Evolutionary conservation across 2,113 vertebrate genomes (phyloP).

Genomic region (Cathartes aura): DNA sequence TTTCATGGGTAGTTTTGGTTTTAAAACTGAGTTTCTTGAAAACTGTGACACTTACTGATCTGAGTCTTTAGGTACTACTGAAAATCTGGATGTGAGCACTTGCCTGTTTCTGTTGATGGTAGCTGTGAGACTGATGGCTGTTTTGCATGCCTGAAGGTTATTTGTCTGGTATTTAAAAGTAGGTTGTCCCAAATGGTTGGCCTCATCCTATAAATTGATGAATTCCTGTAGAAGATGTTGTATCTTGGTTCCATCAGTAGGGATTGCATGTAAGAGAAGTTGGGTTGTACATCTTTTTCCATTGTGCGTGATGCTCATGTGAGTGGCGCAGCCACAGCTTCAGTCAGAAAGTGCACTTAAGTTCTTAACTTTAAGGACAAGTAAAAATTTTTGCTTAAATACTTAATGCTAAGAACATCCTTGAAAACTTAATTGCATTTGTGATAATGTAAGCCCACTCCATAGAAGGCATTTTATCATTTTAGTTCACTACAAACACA

Average conservation of each 20-base stretch:
- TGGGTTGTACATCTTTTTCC: not conserved
- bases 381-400: not conserved
- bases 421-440: conserved; percentile 19
- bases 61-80: not conserved
- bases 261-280: not conserved
- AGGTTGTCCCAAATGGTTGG: not conserved
- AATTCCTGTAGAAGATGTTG: not conserved
- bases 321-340: not conserved
- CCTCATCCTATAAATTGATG: not conserved
- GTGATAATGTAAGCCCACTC: not conserved
- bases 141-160: not conserved
- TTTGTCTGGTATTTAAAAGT: not conserved
- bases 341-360: not conserved
- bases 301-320: accelerated
- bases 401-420: not conserved
- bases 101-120: not conserved
- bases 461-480: not conserved
- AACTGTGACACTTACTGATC: not conserved
- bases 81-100: not conserved
- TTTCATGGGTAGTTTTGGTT: not conserved
- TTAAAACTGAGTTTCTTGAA: not conserved
- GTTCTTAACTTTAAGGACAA: not conserved
- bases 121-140: not conserved
- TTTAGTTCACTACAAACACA: not conserved
- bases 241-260: not conserved